phyloP scores from a whole-genome alignment of 2,113 vertebrate genomes.

The Protobothrops flavoviridis region DNA sequence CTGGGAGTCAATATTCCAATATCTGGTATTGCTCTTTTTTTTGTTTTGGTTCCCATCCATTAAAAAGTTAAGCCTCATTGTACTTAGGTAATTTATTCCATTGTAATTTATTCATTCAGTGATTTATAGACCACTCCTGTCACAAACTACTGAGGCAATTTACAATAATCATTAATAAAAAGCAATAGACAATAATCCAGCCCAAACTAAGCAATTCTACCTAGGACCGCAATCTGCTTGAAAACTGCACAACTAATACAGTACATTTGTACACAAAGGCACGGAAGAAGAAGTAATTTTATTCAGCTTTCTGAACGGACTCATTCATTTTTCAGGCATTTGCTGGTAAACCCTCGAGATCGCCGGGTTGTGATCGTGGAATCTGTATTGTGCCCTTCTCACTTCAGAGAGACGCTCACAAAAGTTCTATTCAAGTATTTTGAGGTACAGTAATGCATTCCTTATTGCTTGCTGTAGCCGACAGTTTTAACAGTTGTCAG shows the following conservation, averaged over 20 bases:
- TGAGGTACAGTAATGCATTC: slow-evolving; percentile 76
- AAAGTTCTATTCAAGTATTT: slow-evolving; percentile 98
- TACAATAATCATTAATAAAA: neutral
- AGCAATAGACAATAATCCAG: neutral
- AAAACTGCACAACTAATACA: neutral
- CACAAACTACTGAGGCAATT: neutral
- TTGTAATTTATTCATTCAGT: neutral
- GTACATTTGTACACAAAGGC: neutral
- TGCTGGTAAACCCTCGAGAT: slow-evolving; percentile 96
- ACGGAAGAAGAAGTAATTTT: neutral
- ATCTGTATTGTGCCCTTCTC: slow-evolving; percentile 92
- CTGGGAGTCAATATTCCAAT: neutral
- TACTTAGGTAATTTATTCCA: neutral
- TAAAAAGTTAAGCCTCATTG: neutral
- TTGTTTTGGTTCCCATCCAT: neutral
- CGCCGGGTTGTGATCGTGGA: slow-evolving; percentile 95
- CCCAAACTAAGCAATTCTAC: neutral
- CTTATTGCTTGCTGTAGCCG: fast-evolving
- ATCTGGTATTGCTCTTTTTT: neutral
- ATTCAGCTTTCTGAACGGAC: neutral
- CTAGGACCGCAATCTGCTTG: neutral
- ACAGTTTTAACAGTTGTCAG: neutral
- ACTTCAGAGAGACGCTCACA: slow-evolving; percentile 95
- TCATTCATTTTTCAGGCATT: slow-evolving; percentile 74
- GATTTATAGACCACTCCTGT: neutral